These are phyloP conservation scores for Philaethria dido DNA, from an alignment of 2,888 invertebrate genomes.

Conservation along the genomic window DNA sequence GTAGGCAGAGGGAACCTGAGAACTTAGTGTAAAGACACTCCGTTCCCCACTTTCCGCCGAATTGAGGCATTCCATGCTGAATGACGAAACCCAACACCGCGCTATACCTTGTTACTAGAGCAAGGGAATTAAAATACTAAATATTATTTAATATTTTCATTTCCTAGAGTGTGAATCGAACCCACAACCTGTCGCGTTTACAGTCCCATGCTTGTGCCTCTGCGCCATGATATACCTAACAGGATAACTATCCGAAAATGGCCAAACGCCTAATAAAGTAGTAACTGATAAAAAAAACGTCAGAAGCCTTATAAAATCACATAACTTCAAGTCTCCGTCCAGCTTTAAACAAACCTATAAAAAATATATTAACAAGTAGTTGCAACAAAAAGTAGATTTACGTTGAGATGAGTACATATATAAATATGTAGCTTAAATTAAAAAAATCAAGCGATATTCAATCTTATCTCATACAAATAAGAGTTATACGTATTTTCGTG, in stretches of 20 bases:
- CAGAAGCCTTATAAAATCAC: constrained; percentile 35
- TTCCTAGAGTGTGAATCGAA: too few relatives aligned
- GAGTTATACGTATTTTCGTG: background rate
- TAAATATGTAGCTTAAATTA: constrained; percentile 17
- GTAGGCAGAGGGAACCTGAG: too few relatives aligned
- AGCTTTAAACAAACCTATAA: constrained; percentile 34
- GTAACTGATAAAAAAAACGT: constrained; percentile 6
- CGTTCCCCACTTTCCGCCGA: too few relatives aligned
- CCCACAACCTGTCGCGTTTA: too few relatives aligned
- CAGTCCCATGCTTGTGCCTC: too few relatives aligned
- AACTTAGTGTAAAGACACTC: too few relatives aligned
- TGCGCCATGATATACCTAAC: too few relatives aligned
- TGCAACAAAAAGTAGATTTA: constrained; percentile 44
- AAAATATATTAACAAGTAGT: constrained; percentile 39
- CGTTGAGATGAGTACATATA: constrained; percentile 38
- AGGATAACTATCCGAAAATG: constrained; percentile 2
- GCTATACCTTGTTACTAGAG: too few relatives aligned
- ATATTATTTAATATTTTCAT: too few relatives aligned
- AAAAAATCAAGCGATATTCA: constrained; percentile 14
- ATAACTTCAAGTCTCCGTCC: constrained; percentile 28
- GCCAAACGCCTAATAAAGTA: constrained; percentile 18
- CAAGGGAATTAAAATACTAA: too few relatives aligned
- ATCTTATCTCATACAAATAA: constrained; percentile 6
- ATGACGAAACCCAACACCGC: too few relatives aligned
- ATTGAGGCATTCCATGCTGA: too few relatives aligned